These are phyloP conservation scores for Microcebus ravelobensis DNA, from an alignment of 2,113 vertebrate genomes.

Conservation along the genomic window DNA sequence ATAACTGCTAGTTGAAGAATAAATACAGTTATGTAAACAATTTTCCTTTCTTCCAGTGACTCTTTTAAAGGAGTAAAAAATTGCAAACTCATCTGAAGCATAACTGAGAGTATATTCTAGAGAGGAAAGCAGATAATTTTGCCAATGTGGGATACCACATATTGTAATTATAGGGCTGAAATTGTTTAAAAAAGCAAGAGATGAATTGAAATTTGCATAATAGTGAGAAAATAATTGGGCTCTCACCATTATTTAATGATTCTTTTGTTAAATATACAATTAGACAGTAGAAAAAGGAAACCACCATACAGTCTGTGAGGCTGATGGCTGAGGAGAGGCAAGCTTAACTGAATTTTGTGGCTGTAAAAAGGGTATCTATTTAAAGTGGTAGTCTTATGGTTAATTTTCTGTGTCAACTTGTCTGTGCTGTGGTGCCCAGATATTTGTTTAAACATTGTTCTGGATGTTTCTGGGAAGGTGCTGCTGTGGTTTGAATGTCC, in stretches of 20 bases:
- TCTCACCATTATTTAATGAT: neutral
- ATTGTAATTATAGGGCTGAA: neutral
- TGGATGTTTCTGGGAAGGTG: neutral
- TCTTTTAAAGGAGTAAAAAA: neutral
- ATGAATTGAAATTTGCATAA: neutral
- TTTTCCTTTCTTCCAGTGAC: neutral
- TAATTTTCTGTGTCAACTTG: neutral
- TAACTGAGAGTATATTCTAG: neutral
- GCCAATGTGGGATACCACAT: neutral
- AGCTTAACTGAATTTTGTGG: neutral
- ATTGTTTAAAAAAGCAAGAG: neutral
- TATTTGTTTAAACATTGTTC: neutral
- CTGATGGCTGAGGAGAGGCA: neutral
- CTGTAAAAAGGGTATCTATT: neutral
- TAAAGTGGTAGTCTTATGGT: neutral
- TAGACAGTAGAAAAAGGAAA: neutral
- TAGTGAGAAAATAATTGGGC: neutral
- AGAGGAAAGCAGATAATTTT: neutral
- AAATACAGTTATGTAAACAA: neutral
- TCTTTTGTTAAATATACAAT: conserved; percentile 1
- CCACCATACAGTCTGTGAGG: neutral
- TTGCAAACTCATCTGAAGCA: neutral
- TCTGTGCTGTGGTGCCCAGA: neutral
- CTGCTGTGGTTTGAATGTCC: neutral
- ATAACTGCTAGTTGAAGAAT: neutral